These are phyloP conservation scores for Drosophila sucinea DNA, from an alignment of 1,140 invertebrate species.

Conservation along the genomic window DNA sequence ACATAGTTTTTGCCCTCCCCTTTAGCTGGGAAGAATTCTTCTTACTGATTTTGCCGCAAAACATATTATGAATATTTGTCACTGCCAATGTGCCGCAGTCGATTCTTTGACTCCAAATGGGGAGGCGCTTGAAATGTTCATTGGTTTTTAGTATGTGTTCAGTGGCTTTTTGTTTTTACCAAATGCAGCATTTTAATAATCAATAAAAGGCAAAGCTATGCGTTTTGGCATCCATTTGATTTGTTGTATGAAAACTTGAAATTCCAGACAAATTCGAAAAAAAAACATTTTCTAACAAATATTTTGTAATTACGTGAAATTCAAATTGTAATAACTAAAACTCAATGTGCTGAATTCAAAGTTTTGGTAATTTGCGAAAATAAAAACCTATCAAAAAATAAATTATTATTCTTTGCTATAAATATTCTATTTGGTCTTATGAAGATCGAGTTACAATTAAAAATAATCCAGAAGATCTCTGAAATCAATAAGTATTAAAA, in stretches of 20 bases:
- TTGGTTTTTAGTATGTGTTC: conserved; percentile 2
- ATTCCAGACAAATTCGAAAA: conserved; percentile 19
- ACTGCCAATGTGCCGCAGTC: conserved; percentile 16
- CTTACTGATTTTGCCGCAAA: conserved; percentile 12
- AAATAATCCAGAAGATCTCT: no score
- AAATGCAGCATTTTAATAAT: conserved; percentile 38
- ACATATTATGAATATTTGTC: conserved; percentile 30
- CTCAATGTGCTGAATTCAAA: no score
- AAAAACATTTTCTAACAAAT: no score
- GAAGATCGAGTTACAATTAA: no score
- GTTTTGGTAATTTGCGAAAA: no score
- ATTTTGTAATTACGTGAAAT: neutral
- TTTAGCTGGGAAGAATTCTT: neutral
- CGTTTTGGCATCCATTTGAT: conserved; percentile 9
- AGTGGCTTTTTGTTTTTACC: neutral
- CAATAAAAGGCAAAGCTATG: conserved; percentile 27
- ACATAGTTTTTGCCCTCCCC: conserved; percentile 13
- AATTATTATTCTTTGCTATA: no score
- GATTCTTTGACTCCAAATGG: conserved; percentile 15
- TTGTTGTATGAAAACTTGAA: conserved; percentile 31
- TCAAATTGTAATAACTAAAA: neutral
- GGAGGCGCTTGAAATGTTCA: conserved; percentile 16
- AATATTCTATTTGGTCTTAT: no score
- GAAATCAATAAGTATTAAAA: no score
- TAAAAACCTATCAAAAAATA: no score